Evolutionary conservation across 2,797 vertebrate genomes (phyloP).

Genomic region (Darevskia mixta): DNA sequence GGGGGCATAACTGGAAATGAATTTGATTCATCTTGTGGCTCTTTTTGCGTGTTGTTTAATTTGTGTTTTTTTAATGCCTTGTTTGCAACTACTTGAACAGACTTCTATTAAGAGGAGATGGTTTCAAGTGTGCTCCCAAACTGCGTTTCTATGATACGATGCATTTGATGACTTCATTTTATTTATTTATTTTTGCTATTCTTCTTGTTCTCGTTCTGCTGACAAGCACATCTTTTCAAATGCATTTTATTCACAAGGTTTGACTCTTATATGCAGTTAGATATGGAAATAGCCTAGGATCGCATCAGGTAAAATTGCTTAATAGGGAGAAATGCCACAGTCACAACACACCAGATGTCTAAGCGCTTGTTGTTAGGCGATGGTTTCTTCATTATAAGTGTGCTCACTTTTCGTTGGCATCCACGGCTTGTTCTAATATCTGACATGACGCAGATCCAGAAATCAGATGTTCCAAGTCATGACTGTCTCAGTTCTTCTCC

Average conservation of each 20-base stretch:
- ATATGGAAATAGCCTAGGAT: background rate
- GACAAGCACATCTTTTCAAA: slow-evolving; percentile 10
- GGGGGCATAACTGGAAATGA: background rate
- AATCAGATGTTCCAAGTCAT: background rate
- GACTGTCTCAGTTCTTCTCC: background rate
- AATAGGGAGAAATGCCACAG: background rate
- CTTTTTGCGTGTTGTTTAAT: background rate
- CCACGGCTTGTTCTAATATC: background rate
- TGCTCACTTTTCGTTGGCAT: background rate
- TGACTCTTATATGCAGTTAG: background rate
- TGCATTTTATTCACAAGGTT: background rate
- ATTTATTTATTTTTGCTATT: background rate
- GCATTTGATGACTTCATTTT: background rate
- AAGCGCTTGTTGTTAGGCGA: background rate
- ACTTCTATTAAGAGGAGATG: background rate
- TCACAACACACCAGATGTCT: background rate
- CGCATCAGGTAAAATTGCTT: background rate
- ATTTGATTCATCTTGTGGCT: background rate
- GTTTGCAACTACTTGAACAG: background rate
- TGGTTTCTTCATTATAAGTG: background rate
- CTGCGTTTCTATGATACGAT: background rate
- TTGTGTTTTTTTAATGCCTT: background rate
- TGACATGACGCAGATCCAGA: background rate
- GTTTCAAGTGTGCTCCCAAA: background rate
- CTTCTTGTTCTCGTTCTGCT: background rate